Evolutionary conservation across 1,140 invertebrate genomes (phyloP).

Genomic region (Chionoecetes opilio): DNA sequence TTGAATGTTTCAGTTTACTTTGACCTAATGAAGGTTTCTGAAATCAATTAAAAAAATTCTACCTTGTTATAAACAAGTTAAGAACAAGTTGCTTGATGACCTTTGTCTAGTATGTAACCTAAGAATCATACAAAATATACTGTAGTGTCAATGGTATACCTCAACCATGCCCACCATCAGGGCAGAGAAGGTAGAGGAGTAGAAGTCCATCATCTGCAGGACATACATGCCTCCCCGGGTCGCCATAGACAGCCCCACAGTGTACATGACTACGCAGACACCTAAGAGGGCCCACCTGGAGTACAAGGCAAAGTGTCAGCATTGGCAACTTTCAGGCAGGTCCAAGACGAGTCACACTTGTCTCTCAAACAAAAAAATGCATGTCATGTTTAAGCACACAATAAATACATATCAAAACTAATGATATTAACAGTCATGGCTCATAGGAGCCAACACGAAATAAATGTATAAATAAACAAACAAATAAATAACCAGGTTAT

Average conservation of each 20-base stretch:
- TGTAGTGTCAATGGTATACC: slow-evolving; percentile 59
- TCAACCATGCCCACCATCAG: slow-evolving; percentile 89
- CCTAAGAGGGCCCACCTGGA: slow-evolving; percentile 79
- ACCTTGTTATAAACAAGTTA: too few species aligned
- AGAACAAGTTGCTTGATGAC: too few species aligned
- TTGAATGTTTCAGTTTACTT: too few species aligned
- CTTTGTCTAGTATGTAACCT: too few species aligned
- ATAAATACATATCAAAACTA: slow-evolving; percentile 24
- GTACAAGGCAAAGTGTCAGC: neutral
- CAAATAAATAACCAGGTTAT: slow-evolving; percentile 36
- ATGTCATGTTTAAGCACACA: slow-evolving; percentile 52
- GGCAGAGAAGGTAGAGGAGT: slow-evolving; percentile 94
- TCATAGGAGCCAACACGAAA: slow-evolving; percentile 32
- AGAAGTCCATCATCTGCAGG: slow-evolving; percentile 92
- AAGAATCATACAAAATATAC: too few species aligned
- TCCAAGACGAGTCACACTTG: slow-evolving; percentile 21
- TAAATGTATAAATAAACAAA: too few species aligned
- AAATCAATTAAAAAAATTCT: too few species aligned
- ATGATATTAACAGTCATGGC: slow-evolving; percentile 42
- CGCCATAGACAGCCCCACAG: slow-evolving; percentile 80
- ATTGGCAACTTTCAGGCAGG: neutral
- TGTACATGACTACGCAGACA: slow-evolving; percentile 75
- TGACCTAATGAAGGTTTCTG: too few species aligned
- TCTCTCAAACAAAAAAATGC: slow-evolving; percentile 15
- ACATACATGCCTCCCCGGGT: slow-evolving; percentile 81